Evolutionary conservation across 1,140 invertebrate genomes (phyloP).

Genomic region (Glossosoma conforme): DNA sequence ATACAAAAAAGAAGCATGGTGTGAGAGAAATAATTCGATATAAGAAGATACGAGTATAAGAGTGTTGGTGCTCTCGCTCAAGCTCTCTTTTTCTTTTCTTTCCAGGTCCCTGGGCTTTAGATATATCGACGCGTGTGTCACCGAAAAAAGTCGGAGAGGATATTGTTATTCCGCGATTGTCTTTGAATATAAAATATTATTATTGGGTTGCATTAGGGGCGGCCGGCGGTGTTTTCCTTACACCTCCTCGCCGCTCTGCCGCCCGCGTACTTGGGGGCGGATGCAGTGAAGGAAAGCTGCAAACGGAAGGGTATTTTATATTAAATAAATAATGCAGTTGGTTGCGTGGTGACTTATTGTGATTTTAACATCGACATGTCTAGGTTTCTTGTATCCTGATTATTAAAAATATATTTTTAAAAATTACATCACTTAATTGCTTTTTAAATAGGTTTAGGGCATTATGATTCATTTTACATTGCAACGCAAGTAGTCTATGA

Average conservation of each 20-base stretch:
- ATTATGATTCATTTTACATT: too few relatives aligned
- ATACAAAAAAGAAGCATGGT: slow-evolving; percentile 30
- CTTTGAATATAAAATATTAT: slow-evolving; percentile 34
- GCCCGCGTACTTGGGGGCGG: slow-evolving; percentile 7
- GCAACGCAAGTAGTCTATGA: too few relatives aligned
- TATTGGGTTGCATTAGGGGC: slow-evolving; percentile 33
- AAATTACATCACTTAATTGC: too few relatives aligned
- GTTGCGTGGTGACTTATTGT: too few relatives aligned
- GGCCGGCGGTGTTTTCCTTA: slow-evolving; percentile 29
- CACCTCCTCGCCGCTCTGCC: slow-evolving; percentile 24
- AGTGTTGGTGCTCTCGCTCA: not conserved
- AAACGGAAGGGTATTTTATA: too few relatives aligned
- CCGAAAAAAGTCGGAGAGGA: slow-evolving; percentile 20
- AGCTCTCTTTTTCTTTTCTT: slow-evolving; percentile 3
- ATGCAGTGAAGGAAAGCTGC: slow-evolving; percentile 10
- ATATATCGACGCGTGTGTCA: slow-evolving; percentile 28
- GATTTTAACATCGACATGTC: too few relatives aligned
- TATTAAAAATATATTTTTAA: too few relatives aligned
- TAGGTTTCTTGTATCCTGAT: too few relatives aligned
- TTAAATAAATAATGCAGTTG: too few relatives aligned
- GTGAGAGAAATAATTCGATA: slow-evolving; percentile 32
- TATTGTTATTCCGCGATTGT: slow-evolving; percentile 33
- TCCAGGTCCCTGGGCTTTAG: slow-evolving; percentile 24
- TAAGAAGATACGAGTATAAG: slow-evolving; percentile 17
- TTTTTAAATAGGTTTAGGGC: too few relatives aligned